These are phyloP conservation scores for Talpa occidentalis DNA, from an alignment of 2,113 vertebrate species.

Conservation along the genomic window DNA sequence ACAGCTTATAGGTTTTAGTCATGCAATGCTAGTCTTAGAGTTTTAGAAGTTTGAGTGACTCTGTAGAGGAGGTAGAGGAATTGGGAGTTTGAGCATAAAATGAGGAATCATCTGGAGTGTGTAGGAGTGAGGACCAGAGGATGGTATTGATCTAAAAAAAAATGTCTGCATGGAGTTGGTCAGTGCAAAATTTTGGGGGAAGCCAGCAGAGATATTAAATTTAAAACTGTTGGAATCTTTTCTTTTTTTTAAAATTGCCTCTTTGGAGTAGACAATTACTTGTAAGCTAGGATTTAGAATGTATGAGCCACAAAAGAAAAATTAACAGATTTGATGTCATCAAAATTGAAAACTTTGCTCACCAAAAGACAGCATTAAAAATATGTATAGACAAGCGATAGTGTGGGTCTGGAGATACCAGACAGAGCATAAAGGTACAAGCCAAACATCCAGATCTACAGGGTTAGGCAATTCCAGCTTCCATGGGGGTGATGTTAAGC, in stretches of 20 bases:
- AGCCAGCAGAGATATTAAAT: not conserved
- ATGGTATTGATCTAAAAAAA: not conserved
- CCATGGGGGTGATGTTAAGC: not conserved
- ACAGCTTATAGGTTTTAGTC: not conserved
- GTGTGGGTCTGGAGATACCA: not conserved
- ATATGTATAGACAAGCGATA: not conserved
- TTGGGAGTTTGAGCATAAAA: not conserved
- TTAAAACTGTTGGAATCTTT: not conserved
- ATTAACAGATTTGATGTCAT: not conserved
- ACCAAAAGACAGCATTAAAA: not conserved
- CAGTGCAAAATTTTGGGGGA: not conserved
- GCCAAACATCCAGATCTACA: not conserved
- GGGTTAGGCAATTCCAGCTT: not conserved
- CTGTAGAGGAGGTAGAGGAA: not conserved
- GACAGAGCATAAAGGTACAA: not conserved
- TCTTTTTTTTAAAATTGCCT: not conserved
- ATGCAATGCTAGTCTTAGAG: not conserved
- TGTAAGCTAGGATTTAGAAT: constrained; percentile 1
- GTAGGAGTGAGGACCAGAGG: not conserved
- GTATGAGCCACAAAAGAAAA: not conserved
- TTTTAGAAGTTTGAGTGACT: not conserved
- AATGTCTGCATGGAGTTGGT: not conserved
- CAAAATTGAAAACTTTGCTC: not conserved
- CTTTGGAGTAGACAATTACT: not conserved
- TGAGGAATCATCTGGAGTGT: not conserved